Conservation (phyloP, 2,888 invertebrate species). For the Diarsia rubi region DNA sequence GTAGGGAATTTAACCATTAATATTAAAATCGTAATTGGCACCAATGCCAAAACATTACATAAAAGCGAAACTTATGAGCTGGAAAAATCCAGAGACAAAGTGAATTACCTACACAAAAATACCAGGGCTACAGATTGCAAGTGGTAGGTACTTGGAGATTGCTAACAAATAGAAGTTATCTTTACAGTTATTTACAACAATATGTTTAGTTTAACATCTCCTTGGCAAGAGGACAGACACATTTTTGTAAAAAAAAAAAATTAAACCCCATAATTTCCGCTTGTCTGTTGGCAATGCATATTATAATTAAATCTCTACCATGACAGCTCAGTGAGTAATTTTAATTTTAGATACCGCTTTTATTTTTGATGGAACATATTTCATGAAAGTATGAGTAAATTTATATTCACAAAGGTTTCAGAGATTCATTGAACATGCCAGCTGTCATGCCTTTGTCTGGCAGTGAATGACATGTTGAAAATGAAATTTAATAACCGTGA, state of each 20-base stretch:
- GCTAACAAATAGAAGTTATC: constrained; percentile 46
- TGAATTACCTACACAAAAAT: constrained; percentile 12
- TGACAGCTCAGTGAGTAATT: constrained; percentile 71
- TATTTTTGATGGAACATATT: constrained; percentile 56
- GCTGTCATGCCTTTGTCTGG: constrained; percentile 41
- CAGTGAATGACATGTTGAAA: constrained; percentile 40
- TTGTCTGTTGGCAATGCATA: constrained; percentile 73
- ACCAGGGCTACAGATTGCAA: constrained; percentile 10
- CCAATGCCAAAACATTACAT: constrained; percentile 52
- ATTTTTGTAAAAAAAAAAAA: constrained; percentile 54
- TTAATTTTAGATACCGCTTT: constrained; percentile 70
- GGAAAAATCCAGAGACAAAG: constrained; percentile 37
- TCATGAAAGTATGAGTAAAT: constrained; percentile 37
- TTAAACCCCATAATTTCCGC: constrained; percentile 60
- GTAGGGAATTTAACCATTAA: constrained; percentile 20
- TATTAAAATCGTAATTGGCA: constrained; percentile 44
- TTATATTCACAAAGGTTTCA: constrained; percentile 44
- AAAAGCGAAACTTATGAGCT: constrained; percentile 45
- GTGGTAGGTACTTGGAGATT: constrained; percentile 17
- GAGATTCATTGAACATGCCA: constrained; percentile 28
- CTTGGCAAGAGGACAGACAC: constrained; percentile 59
- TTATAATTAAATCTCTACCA: constrained; percentile 73
- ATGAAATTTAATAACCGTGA: constrained; percentile 42
- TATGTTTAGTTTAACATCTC: constrained; percentile 28
- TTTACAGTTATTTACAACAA: constrained; percentile 38